These are phyloP conservation scores for Xyrauchen texanus DNA, from an alignment of 2,113 vertebrate species.

Conservation along the genomic window DNA sequence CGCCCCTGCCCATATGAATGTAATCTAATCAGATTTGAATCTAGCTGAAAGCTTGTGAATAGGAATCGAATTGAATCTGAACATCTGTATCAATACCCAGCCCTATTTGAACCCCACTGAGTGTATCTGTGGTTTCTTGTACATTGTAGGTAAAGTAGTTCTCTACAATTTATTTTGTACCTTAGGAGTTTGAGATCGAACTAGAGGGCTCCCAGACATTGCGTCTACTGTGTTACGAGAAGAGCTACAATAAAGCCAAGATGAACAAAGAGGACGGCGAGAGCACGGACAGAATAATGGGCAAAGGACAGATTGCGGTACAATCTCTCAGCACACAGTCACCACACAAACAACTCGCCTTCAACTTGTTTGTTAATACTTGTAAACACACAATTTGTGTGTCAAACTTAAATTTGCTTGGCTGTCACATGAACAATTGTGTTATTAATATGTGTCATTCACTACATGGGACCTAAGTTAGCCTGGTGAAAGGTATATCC, in stretches of 20 bases:
- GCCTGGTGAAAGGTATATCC: slow-evolving; percentile 13
- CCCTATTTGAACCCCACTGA: too few species aligned
- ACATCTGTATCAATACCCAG: too few species aligned
- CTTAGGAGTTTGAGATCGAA: slow-evolving; percentile 97
- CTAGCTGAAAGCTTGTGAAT: too few species aligned
- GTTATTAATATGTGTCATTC: neutral
- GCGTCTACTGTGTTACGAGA: slow-evolving; percentile 94
- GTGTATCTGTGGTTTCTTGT: too few species aligned
- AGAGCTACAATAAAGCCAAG: slow-evolving; percentile 90
- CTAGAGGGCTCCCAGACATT: slow-evolving; percentile 96
- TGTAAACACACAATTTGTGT: too few species aligned
- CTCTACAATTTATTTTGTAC: neutral
- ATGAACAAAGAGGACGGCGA: slow-evolving; percentile 89
- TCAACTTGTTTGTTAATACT: too few species aligned
- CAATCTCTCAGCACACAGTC: slow-evolving; percentile 32
- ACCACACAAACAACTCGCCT: too few species aligned
- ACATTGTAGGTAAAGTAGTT: neutral
- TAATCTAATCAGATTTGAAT: too few species aligned
- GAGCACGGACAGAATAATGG: slow-evolving; percentile 87
- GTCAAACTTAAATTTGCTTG: too few species aligned
- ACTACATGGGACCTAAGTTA: neutral
- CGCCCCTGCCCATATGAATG: too few species aligned
- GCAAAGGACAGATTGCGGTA: slow-evolving; percentile 94
- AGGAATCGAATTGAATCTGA: too few species aligned
- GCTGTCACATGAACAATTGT: too few species aligned